Evolutionary conservation across 2,888 invertebrate genomes (phyloP).

Genomic region (Hypena proboscidalis): DNA sequence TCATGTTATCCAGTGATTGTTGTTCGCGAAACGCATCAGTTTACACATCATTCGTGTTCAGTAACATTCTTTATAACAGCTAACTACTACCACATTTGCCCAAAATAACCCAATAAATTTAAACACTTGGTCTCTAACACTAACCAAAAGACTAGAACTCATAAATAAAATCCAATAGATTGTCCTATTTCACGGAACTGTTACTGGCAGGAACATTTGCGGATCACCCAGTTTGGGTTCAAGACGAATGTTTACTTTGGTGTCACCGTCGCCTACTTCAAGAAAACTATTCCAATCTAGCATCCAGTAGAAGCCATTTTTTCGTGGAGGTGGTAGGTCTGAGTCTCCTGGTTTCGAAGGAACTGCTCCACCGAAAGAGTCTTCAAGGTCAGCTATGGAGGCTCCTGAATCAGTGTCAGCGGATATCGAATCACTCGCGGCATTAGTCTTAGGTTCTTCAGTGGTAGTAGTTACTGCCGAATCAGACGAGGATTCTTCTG

Average conservation of each 20-base stretch:
- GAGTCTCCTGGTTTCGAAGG: constrained; percentile 85
- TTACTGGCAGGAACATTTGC: constrained; percentile 90
- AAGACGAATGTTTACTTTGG: constrained; percentile 91
- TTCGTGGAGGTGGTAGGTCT: constrained; percentile 87
- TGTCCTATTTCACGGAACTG: constrained; percentile 85
- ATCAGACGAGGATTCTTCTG: constrained; percentile 37
- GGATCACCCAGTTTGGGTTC: constrained; percentile 93
- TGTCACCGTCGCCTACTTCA: constrained; percentile 91
- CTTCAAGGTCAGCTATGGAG: constrained; percentile 88
- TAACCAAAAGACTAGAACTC: constrained; percentile 62
- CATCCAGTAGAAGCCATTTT: constrained; percentile 93
- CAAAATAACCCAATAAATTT: constrained; percentile 21
- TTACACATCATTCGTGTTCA: not conserved
- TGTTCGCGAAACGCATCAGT: constrained; percentile 5
- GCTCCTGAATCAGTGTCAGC: constrained; percentile 80
- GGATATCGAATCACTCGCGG: constrained; percentile 62
- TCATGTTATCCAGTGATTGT: constrained; percentile 10
- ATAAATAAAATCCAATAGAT: constrained; percentile 41
- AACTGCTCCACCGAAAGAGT: constrained; percentile 90
- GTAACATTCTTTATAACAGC: too few species aligned
- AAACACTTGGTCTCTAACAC: constrained; percentile 33
- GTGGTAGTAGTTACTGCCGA: constrained; percentile 37
- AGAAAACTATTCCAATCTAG: constrained; percentile 95
- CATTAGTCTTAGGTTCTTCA: constrained; percentile 54
- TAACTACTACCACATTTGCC: constrained; percentile 7